Base-by-base conservation (phyloP, 1,140 invertebrate species). In the Nylanderia fulva region DNA sequence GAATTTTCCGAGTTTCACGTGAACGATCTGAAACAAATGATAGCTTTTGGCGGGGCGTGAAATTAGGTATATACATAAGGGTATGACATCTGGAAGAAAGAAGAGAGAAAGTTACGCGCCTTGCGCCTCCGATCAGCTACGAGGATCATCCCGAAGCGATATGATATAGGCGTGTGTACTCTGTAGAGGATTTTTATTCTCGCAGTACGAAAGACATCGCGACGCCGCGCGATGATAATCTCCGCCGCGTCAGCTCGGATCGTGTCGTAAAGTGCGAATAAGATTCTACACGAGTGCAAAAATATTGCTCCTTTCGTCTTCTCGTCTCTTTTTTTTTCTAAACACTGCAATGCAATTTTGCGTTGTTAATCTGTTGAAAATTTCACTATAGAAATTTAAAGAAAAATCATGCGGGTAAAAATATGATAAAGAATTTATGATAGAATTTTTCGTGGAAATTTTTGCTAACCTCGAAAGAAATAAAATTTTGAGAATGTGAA, bases 231-330 rank as follows among this genome's bases (percentile, higher is more conserved):
- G 64, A 88, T 74, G 74, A 66, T 77, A 56, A 86, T 74, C 76
- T 76, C 52, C 27, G 60, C 85, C 68, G 64, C 74, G 85, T 88
- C 86, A 84, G 80, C 87, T 88, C 24, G 42, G 54, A 85, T 71
- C 36, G 54, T 69, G 69, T 75, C 77, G 21, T 33, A 3, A 39
- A 7, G 36, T 52, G 29, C 60, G 24, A 66, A 74, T 39, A 36
- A 71, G 74, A 84, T 84, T 84, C 79, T 85, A 86, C 76, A 86
- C 52, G 15, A 24, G 54, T 56, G 24, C 63, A 54, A 48, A 42
- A 9, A 33, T 71, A 61, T 61, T 21, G 0, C 24, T 63, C 2
- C 6, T 9, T 42, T 39, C 45, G 4, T 66, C n/a, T 60, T 13
- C 21, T 13, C 33, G 9, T 36, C 45, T 36, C 45, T 15, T 36